Evolutionary conservation across 2,888 invertebrate genomes (phyloP), one percentile per base, ranked within the genome.

Genomic region (Dicranocentrus wangi): DNA sequence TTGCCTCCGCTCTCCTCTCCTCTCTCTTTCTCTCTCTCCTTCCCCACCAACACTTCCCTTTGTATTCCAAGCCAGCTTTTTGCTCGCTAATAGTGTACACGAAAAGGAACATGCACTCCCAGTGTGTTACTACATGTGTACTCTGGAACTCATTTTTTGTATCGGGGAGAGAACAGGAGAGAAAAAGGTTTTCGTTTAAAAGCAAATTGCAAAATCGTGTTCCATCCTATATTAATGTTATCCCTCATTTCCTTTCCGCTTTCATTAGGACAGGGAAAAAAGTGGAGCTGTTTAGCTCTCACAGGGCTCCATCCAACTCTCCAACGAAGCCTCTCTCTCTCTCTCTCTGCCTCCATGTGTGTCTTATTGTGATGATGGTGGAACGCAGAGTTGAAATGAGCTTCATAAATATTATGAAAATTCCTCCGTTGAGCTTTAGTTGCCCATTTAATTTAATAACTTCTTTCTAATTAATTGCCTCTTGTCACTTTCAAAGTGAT

Each of bases 181-280:
- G 60, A n/a, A n/a, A n/a, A n/a, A n/a, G n/a, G n/a, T n/a, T n/a
- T n/a, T n/a, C n/a, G 25, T 43, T 61, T 21, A 21, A 71, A 68
- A 73, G 80, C 80, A 80, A 73, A 72, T 80, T 80, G 80, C 80
- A 73, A 80, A 80, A 73, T 80, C 72, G 68, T 80, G 80, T 73
- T 80, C 51, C 73, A 68, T 68, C 42, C 21, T 42, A 68, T 73
- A 66, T 72, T 73, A 70, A 66, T 61, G 60, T 43, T 72, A 79
- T 72, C 42, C 51, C 55, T 28, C 71, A 66, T 79, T 79, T 79
- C 78, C 78, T 78, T 65, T 65, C 21, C 70, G 17, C 53, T 63
- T 61, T 70, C 53, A 78, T 69, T 69, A 70, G 25, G 43, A 19
- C 19, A 13, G 28, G 47, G 19, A 32, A 53, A n/a, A n/a, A n/a